A percentile compares a stretch with the other conserved stretches of the same genome.
Evolutionary conservation across 2,113 vertebrate species (phyloP).

Genomic region (Brachyhypopomus gauderio): DNA sequence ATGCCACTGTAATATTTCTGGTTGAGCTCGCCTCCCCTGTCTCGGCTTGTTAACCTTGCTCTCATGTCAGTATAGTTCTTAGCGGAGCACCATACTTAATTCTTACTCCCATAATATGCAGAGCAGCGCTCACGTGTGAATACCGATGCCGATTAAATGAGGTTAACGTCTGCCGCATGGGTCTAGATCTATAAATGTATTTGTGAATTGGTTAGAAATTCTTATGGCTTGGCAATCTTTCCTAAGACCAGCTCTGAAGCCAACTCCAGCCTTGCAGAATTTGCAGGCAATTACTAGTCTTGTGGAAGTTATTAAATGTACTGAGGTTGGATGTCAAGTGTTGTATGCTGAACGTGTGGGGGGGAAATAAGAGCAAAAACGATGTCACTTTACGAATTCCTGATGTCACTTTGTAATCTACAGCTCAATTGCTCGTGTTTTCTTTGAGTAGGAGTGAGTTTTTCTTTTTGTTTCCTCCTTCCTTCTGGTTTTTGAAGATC

Average conservation of each 20-base stretch:
- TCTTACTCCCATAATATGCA: constrained; percentile 23
- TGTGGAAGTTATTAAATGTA: constrained; percentile 25
- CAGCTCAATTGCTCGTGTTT: constrained; percentile 66
- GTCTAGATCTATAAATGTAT: constrained; percentile 43
- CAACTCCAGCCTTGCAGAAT: constrained; percentile 68
- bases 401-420: constrained; percentile 76
- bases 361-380: constrained; percentile 64
- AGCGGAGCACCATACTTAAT: constrained; percentile 48
- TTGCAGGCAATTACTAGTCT: constrained; percentile 54
- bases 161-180: constrained; percentile 56
- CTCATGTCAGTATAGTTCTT: constrained; percentile 57
- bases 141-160: constrained; percentile 45
- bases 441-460: constrained; percentile 62
- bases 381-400: constrained; percentile 78
- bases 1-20: constrained; percentile 57
- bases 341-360: constrained; percentile 54
- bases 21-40: constrained; percentile 40
- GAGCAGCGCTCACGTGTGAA: constrained; percentile 33
- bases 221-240: constrained; percentile 48
- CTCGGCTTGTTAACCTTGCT: constrained; percentile 55
- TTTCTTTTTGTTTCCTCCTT: constrained; percentile 63
- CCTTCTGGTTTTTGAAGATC: not conserved
- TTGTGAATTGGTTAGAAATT: constrained; percentile 51
- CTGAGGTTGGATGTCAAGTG: constrained; percentile 29
- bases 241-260: constrained; percentile 56